phyloP scores from a whole-genome alignment of 2,113 vertebrate genomes.

The Apodemus sylvaticus region DNA sequence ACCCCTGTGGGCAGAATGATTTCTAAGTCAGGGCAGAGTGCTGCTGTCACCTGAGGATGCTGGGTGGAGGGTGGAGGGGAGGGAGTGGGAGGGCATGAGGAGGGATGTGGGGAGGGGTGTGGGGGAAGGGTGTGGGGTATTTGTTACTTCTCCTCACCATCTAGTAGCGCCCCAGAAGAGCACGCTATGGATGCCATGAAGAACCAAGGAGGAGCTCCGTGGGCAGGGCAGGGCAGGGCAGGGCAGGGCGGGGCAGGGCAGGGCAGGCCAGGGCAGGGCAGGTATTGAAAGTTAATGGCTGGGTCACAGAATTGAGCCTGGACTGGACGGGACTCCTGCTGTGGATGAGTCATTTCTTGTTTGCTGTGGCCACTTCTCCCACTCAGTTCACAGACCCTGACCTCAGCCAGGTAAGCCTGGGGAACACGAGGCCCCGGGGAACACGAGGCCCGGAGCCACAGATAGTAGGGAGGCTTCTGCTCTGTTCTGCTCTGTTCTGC shows the following conservation, averaged over 20 bases:
- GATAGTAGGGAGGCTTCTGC: neutral
- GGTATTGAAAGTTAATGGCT: neutral
- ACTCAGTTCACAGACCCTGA: no score
- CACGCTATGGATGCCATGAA: neutral
- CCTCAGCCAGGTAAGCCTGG: neutral
- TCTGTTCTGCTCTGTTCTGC: neutral
- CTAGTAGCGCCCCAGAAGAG: no score
- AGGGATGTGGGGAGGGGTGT: no score
- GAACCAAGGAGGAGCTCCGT: neutral
- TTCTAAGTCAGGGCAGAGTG: neutral
- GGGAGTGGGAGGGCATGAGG: no score
- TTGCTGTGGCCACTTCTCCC: neutral
- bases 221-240: neutral
- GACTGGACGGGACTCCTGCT: neutral
- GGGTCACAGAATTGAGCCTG: neutral
- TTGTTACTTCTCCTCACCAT: no score
- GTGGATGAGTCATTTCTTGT: neutral
- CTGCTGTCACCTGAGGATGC: neutral
- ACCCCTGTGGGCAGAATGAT: neutral
- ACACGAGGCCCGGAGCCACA: no score
- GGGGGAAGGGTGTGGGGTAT: no score
- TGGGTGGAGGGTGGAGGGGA: neutral
- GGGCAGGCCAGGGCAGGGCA: no score
- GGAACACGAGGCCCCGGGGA: neutral
- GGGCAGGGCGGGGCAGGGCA: no score